A percentile compares a stretch with the other conserved stretches of the same genome.
These are phyloP conservation scores for Eueides isabella DNA, from an alignment of 1,140 invertebrate genomes.

Conservation along the genomic window DNA sequence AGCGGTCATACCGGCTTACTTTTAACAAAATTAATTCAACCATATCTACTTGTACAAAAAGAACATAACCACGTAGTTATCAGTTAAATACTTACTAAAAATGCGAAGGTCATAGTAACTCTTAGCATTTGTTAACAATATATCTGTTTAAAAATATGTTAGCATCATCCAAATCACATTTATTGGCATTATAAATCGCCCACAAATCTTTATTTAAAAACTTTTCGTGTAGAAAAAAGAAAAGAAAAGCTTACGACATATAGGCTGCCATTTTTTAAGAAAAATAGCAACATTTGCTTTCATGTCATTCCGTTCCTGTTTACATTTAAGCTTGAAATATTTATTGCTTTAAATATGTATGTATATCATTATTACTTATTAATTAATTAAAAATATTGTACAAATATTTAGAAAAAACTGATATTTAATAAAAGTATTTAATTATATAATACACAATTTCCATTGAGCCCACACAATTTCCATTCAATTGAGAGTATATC, in stretches of 20 bases:
- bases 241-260: conserved; percentile 81
- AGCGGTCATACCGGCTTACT: conserved; percentile 38
- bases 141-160: conserved; percentile 50
- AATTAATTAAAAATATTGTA: background rate
- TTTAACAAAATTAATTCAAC: conserved; percentile 50
- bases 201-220: conserved; percentile 65
- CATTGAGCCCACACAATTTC: too few species aligned
- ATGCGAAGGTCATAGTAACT: conserved; percentile 65
- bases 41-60: conserved; percentile 62
- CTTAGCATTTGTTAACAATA: conserved; percentile 56
- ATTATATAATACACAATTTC: too few species aligned
- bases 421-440: background rate
- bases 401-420: background rate
- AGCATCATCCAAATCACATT: conserved; percentile 51
- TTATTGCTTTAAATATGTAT: conserved; percentile 20
- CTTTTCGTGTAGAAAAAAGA: conserved; percentile 72
- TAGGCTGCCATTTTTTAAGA: conserved; percentile 79
- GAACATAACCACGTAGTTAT: conserved; percentile 75
- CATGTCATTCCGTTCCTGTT: conserved; percentile 48
- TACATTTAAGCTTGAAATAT: conserved; percentile 2
- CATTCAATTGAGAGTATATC: too few species aligned
- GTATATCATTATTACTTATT: conserved; percentile 25
- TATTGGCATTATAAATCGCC: conserved; percentile 70
- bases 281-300: conserved; percentile 74
- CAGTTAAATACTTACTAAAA: conserved; percentile 70